These are phyloP conservation scores for Melopsittacus undulatus DNA, from an alignment of 2,797 vertebrate genomes.

Conservation along the genomic window DNA sequence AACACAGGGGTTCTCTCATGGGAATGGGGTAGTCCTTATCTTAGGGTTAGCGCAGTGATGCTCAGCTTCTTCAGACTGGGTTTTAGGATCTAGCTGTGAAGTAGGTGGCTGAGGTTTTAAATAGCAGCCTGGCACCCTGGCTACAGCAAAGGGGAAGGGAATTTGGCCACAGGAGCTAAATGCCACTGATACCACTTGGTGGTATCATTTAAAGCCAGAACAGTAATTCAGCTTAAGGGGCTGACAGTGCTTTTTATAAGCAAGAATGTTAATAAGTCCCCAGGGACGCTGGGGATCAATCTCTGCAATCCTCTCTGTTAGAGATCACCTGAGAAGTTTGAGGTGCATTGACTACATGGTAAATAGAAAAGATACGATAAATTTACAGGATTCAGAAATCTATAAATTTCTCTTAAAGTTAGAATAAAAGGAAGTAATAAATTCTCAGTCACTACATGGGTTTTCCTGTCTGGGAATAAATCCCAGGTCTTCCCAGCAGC, in stretches of 20 bases:
- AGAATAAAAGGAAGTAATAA: slow-evolving; percentile 3
- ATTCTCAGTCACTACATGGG: background rate
- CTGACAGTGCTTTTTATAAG: background rate
- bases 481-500: background rate
- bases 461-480: slow-evolving; percentile 21
- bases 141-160: background rate
- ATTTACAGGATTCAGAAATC: background rate
- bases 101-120: background rate
- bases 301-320: background rate
- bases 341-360: background rate
- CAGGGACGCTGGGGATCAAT: background rate
- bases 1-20: background rate
- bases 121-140: background rate
- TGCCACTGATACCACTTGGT: background rate
- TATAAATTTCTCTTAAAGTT: background rate
- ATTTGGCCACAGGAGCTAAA: background rate
- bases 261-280: background rate
- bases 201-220: background rate
- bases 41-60: background rate
- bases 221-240: background rate
- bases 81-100: background rate
- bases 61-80: background rate
- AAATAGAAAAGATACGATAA: background rate
- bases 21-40: accelerated
- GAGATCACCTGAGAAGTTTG: background rate